Evolutionary conservation across 2,888 invertebrate genomes (phyloP).

Genomic region (Slavum lentiscoides): DNA sequence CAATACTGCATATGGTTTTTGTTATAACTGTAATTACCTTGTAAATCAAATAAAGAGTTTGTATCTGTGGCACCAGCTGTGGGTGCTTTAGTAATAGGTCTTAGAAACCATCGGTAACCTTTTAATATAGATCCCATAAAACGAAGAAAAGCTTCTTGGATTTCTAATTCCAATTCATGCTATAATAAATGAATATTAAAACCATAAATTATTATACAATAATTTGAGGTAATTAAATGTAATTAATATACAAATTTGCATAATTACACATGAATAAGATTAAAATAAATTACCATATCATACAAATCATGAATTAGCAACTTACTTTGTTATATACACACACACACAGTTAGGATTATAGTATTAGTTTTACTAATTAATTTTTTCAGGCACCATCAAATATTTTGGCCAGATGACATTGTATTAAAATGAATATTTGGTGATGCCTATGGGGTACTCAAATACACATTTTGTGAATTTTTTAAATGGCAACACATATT

Average conservation of each 20-base stretch:
- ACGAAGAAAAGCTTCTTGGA: constrained; percentile 94
- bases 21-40: constrained; percentile 60
- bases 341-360: too few relatives aligned
- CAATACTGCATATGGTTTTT: neutral
- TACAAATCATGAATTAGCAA: too few relatives aligned
- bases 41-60: constrained; percentile 90
- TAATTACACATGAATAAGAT: too few relatives aligned
- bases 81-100: constrained; percentile 92
- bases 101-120: constrained; percentile 83
- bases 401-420: too few relatives aligned
- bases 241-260: neutral
- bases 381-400: too few relatives aligned
- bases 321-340: too few relatives aligned
- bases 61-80: constrained; percentile 94
- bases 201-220: constrained; percentile 5
- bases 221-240: neutral
- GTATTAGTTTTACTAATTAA: too few relatives aligned
- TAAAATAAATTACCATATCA: too few relatives aligned
- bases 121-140: constrained; percentile 92
- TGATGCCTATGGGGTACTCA: too few relatives aligned
- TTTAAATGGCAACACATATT: too few relatives aligned
- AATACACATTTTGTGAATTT: too few relatives aligned
- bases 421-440: too few relatives aligned
- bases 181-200: constrained; percentile 60
- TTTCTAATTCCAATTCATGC: constrained; percentile 86